Evolutionary conservation across 2,113 vertebrate genomes (phyloP).

Genomic region (Bothrops jararaca): DNA sequence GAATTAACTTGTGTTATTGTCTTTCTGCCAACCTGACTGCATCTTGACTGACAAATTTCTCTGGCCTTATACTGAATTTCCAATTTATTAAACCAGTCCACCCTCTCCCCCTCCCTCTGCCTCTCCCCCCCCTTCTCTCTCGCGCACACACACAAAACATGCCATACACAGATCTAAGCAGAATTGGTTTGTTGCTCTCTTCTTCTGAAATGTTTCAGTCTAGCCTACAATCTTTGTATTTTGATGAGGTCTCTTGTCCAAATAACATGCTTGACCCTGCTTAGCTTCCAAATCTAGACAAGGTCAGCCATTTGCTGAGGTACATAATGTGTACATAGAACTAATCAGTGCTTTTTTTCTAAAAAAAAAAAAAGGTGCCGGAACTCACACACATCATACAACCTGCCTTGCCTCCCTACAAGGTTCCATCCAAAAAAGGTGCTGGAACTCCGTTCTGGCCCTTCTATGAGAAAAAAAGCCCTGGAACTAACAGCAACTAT

Average conservation of each 20-base stretch:
- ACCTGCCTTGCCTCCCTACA: too few species aligned
- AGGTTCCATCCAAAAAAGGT: too few species aligned
- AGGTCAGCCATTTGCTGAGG: neutral
- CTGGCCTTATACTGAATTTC: neutral
- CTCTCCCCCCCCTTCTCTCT: neutral
- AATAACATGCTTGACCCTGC: neutral
- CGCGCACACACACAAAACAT: neutral
- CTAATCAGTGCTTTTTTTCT: too few species aligned
- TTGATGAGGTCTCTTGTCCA: neutral
- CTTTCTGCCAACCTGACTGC: neutral
- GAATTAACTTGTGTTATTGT: neutral
- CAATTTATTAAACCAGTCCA: neutral
- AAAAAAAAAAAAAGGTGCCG: too few species aligned
- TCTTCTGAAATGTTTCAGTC: neutral
- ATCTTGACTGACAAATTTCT: neutral
- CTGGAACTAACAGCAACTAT: neutral
- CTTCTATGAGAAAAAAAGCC: too few species aligned
- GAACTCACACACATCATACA: too few species aligned
- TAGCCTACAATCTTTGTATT: neutral
- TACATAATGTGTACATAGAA: neutral
- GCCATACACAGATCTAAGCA: neutral
- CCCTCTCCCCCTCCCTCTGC: rapidly evolving
- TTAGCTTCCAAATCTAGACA: neutral
- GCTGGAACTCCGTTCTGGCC: too few species aligned
- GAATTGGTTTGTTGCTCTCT: neutral